Conservation (phyloP, 2,888 invertebrate genomes). For the Nipponacmea schrenckii region DNA sequence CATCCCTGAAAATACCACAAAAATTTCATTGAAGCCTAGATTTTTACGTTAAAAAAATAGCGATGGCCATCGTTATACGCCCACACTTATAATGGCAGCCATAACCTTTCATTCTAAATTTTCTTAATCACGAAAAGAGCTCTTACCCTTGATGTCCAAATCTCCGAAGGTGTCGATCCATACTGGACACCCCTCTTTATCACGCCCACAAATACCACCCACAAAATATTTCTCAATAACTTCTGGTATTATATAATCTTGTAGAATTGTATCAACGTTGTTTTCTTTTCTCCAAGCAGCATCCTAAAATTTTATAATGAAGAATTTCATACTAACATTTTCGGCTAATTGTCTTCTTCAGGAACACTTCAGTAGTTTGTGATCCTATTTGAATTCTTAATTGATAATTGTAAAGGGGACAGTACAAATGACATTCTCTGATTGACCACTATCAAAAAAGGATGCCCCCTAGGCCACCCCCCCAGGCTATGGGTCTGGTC, state of each 20-base stretch:
- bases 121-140: neutral
- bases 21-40: neutral
- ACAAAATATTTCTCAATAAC: conserved; percentile 78
- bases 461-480: no score
- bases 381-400: no score
- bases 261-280: conserved; percentile 59
- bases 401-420: no score
- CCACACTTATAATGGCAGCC: neutral
- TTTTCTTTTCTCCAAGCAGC: conserved; percentile 58
- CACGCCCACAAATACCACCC: conserved; percentile 82
- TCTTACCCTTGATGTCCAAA: conserved; percentile 75
- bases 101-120: neutral
- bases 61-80: neutral
- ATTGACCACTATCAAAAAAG: no score
- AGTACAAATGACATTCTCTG: no score
- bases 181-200: conserved; percentile 84
- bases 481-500: no score
- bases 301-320: conserved; percentile 42
- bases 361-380: no score
- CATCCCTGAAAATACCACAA: conserved; percentile 37
- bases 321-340: neutral
- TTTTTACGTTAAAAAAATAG: neutral
- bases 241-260: conserved; percentile 59
- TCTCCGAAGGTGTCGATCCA: conserved; percentile 84
- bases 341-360: no score